Base-by-base conservation (phyloP, 2,888 invertebrate species). In the Eupithecia abbreviata region DNA sequence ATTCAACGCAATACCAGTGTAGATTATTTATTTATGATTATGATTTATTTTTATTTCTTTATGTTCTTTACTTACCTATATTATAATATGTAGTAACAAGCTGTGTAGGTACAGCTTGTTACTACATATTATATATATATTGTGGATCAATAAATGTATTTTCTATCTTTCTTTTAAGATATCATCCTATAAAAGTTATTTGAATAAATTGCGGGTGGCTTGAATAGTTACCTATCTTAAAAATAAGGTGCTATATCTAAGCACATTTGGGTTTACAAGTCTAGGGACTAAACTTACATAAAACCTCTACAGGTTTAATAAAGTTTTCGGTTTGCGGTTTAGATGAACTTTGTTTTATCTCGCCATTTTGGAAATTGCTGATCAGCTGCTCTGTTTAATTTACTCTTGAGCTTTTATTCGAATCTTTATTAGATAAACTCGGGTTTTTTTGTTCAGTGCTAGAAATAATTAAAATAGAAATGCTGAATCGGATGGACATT, bases 281-380 rank as follows among this genome's bases (percentile, higher is more conserved):
- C 4, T 62, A 30, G 30, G 30, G 62, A 30, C 10, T 42, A 66
- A 66, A 42, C 6, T 66, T 42, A 42, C 5, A 30, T 42, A 66
- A 66, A 42, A 41, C 42, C 42, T 66, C 2, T 41, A 15, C 15
- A 66, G 5, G 83, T 84, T 83, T 82, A 83, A 83, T 84, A 83
- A 83, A 84, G 79, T 84, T 85, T 85, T 84, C 82, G 79, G 79
- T 82, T 80, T 81, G 30, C 62, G 69, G 75, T 72, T 62, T 42
- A 74, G 66, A 51, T 62, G 69, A 71, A 68, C 18, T 74, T 72
- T 71, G 62, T 77, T 73, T 76, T 78, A 76, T 71, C 67, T 73
- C 58, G 41, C 10, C 42, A 66, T 65, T 58, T 71, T 47, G 41
- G 62, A 4, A 72, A 72, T 43, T 13, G 45, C 49, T 55, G 30